phyloP scores from a whole-genome alignment of 2,797 vertebrate species.

The Cynopterus sphinx region DNA sequence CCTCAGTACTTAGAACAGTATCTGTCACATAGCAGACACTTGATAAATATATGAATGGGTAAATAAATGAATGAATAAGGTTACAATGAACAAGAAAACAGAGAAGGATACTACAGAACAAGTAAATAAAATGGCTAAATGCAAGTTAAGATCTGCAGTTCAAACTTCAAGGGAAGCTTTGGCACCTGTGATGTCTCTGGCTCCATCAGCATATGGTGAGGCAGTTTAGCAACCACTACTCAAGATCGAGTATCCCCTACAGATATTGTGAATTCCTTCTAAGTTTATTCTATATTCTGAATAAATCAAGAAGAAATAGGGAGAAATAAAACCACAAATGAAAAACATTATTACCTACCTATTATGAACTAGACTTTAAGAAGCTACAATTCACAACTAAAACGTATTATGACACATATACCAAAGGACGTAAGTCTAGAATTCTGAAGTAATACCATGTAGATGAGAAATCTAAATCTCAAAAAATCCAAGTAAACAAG shows the following conservation, averaged over 20 bases:
- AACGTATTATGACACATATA: not conserved
- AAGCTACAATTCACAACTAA: not conserved
- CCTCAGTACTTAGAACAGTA: not conserved
- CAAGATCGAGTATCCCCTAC: not conserved
- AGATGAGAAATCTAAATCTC: slow-evolving; percentile 8
- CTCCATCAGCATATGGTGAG: not conserved
- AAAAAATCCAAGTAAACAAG: not conserved
- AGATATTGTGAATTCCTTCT: not conserved
- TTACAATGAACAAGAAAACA: not conserved
- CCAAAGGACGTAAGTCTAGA: slow-evolving; percentile 23
- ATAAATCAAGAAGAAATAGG: slow-evolving; percentile 15
- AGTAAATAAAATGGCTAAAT: not conserved
- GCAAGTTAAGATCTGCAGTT: not conserved
- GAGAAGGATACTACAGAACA: not conserved
- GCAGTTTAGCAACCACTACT: not conserved
- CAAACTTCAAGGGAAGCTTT: not conserved
- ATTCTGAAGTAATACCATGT: not conserved
- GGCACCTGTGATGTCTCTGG: not conserved
- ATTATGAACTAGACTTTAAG: slow-evolving; percentile 1
- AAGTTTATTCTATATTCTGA: not conserved
- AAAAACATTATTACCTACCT: not conserved
- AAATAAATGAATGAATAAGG: not conserved
- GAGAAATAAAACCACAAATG: slow-evolving; percentile 10
- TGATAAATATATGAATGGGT: not conserved
- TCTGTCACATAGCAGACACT: not conserved